phyloP scores from a whole-genome alignment of 2,113 vertebrate genomes.

The Capra hircus region DNA sequence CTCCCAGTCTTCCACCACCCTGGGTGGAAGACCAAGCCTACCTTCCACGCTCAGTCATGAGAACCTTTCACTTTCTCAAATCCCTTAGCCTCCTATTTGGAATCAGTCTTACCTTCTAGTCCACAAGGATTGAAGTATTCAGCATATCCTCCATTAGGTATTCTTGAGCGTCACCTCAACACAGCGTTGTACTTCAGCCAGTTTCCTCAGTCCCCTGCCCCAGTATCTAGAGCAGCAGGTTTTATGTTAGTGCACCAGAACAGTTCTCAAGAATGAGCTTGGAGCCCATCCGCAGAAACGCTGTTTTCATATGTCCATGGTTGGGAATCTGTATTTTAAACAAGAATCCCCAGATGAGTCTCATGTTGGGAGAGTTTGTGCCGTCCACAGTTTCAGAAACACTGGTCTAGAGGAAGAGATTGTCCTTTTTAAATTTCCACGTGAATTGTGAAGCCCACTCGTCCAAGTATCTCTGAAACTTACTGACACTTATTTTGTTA shows the following conservation, averaged over 20 bases:
- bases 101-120: slow-evolving; percentile 35
- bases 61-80: neutral
- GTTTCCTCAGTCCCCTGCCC: neutral
- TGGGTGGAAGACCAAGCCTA: neutral
- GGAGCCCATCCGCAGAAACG: neutral
- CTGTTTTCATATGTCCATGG: slow-evolving; percentile 6
- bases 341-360: neutral
- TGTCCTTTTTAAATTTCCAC: neutral
- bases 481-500: neutral
- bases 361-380: neutral
- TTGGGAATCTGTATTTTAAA: neutral
- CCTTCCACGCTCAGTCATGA: neutral
- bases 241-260: neutral
- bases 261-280: neutral
- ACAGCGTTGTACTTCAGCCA: neutral
- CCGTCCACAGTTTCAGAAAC: neutral
- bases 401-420: neutral
- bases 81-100: neutral
- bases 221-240: neutral
- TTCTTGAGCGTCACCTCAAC: neutral
- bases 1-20: neutral
- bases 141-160: neutral
- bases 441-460: neutral
- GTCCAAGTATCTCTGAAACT: neutral
- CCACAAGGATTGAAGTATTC: neutral